Base-by-base conservation (phyloP, 2,113 vertebrate species). In the Pelmatolapia mariae region DNA sequence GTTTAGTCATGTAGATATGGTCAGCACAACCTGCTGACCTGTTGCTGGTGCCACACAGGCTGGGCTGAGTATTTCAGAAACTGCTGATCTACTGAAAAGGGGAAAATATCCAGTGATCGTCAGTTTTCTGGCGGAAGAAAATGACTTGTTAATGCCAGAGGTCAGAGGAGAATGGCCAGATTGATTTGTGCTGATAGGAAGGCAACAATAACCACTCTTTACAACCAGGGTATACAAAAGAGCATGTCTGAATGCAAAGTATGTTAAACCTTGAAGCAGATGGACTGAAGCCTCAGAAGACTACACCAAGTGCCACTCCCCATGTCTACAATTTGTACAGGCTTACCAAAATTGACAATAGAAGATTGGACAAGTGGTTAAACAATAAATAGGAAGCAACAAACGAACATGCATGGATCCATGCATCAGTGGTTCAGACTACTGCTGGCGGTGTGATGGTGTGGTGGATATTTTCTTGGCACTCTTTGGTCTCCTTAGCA, bases 71-170 rank as follows among this genome's bases (percentile, higher is more conserved):
- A 59, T 59, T 59, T 18, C 57, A 59, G 15, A 59, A 59, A 59
- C 24, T 29, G 24, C 56, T 59, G 56, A 59, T 29, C 56, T 18
- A 31, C 56, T 66, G 18, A 66, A 66, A n/a, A 66, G 19, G 31
- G 18, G 61, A n/a, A 66, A 0, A 38, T 0, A 0, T 66, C 1
- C 61, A 66, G 10, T 66, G 31, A 66, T 36, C 2, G 6, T 36
- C 31, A 66, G 61, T 66, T 36, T 36, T 66, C 61, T 66, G 18
- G 18, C 33, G 29, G 3, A 10, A 19, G 16, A 10, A 33, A 61
- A 71, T 71, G n/a, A 22, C 38, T 71, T 24, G n/a, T 71, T 71
- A 24, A 71, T 43, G n/a, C n/a, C 36, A 71, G 36, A 71, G 63
- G 2, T 71, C 66, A 43, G 8, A 71, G 38, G 66, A 24, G 38